These are phyloP conservation scores for Enoplosus armatus DNA, from an alignment of 2,797 vertebrate species.

Conservation along the genomic window DNA sequence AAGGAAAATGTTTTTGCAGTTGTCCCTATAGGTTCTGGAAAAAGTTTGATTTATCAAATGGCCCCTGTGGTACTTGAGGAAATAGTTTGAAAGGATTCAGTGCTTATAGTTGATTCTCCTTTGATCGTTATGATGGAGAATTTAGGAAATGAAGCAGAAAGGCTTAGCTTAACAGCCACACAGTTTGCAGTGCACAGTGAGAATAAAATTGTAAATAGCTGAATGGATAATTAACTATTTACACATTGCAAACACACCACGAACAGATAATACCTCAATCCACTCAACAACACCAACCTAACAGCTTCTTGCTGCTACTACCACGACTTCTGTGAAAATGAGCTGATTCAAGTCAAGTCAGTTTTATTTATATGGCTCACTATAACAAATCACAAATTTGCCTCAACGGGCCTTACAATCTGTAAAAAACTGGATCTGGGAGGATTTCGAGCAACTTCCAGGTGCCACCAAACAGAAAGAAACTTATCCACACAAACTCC, in stretches of 20 bases:
- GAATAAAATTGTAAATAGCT: slow-evolving; percentile 1
- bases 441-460: not conserved
- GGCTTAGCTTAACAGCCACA: not conserved
- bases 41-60: not conserved
- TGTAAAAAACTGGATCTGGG: not conserved
- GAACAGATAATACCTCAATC: not conserved
- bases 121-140: not conserved
- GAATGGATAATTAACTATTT: not conserved
- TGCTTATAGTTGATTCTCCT: not conserved
- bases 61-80: slow-evolving; percentile 1
- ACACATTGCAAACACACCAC: not conserved
- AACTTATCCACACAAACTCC: not conserved
- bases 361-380: not conserved
- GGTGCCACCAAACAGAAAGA: not conserved
- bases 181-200: not conserved
- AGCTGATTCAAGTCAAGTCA: not conserved
- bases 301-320: not conserved
- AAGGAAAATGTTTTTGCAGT: not conserved
- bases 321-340: not conserved
- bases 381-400: not conserved
- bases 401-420: not conserved
- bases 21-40: not conserved
- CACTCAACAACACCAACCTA: not conserved
- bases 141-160: not conserved
- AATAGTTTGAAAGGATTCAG: not conserved